A percentile compares a stretch with the other conserved stretches of the same genome.
phyloP scores from a whole-genome alignment of 2,797 vertebrate species.

The Lepilemur ruficaudatus region DNA sequence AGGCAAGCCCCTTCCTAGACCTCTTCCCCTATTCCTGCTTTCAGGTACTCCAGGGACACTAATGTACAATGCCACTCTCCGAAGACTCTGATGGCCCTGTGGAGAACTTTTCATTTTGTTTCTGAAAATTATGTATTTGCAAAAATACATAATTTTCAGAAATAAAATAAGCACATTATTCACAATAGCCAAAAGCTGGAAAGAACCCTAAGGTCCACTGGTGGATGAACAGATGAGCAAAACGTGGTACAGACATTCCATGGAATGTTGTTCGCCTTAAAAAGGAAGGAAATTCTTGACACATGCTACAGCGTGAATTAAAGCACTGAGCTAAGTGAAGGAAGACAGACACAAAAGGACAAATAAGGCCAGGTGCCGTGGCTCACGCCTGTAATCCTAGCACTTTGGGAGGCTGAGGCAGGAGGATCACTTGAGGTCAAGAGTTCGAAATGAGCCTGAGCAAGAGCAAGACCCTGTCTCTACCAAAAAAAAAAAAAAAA shows the following conservation, averaged over 20 bases:
- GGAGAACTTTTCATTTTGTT: not conserved
- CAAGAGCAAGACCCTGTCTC: no score
- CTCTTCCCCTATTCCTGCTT: not conserved
- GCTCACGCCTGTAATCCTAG: no score
- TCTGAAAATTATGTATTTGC: not conserved
- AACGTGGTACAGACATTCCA: not conserved
- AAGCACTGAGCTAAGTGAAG: not conserved
- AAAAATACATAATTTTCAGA: not conserved
- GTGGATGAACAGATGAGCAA: not conserved
- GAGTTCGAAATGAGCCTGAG: no score
- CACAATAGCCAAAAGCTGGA: not conserved
- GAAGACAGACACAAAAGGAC: not conserved
- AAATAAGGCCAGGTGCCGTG: no score
- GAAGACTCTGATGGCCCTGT: not conserved
- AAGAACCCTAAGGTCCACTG: not conserved
- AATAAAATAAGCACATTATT: not conserved
- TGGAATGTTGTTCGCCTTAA: not conserved
- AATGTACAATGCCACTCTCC: not conserved
- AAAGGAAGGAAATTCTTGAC: not conserved
- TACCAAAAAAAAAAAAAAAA: no score
- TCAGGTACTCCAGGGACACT: not conserved
- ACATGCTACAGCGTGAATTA: not conserved
- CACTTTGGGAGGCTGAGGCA: no score
- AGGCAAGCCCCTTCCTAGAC: not conserved
- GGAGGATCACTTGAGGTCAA: no score